Evolutionary conservation across 2,113 vertebrate species (phyloP), one percentile per base, ranked within the genome.

Genomic region (Passer domesticus): DNA sequence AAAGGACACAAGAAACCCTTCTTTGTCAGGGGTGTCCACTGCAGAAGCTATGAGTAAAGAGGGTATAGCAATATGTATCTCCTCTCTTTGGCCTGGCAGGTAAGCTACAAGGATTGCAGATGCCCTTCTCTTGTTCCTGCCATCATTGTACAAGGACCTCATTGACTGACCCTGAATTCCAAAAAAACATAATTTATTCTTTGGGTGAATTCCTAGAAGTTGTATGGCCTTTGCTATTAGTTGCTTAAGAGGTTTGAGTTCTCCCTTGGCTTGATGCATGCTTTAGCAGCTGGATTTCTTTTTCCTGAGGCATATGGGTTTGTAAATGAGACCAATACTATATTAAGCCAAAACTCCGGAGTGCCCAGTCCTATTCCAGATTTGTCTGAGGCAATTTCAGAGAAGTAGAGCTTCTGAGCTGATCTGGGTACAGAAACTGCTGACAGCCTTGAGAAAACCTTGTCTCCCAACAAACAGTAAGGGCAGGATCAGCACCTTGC

Each of bases 61-160:
- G 9, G 5, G 2, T 28, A 28, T 5, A 58, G 13, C 18, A 49
- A 7, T 30, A 20, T 7, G 2, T 5, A 2, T 7, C 9, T 85
- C 24, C 9, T 37, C 62, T 68, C 43, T 75, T 60, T 41, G 60
- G 12, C 30, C 33, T 62, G 53, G 35, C 73, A 73, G 15, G 6
- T 44, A 11, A 37, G 2, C 22, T 68, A 12, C 0, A 0, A n/a
- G 28, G 23, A 31, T 17, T 56, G 30, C 13, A 56, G 53, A 24
- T 15, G 35, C 33, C 19, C 35, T n/a, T 49, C 24, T 60, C 27
- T 50, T 70, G 23, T 13, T 49, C 11, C 31, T 87, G 27, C 10
- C 31, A 18, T 23, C 8, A 1, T 2, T 66, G 6, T 30, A 8
- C 16, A 60, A 22, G 10, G 37, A 41, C 13, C 21, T 69, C 28